Percentiles rank a stretch among this genome's conserved stretches.
Conservation (phyloP, 2,113 vertebrate genomes). For the Bucco capensis region DNA sequence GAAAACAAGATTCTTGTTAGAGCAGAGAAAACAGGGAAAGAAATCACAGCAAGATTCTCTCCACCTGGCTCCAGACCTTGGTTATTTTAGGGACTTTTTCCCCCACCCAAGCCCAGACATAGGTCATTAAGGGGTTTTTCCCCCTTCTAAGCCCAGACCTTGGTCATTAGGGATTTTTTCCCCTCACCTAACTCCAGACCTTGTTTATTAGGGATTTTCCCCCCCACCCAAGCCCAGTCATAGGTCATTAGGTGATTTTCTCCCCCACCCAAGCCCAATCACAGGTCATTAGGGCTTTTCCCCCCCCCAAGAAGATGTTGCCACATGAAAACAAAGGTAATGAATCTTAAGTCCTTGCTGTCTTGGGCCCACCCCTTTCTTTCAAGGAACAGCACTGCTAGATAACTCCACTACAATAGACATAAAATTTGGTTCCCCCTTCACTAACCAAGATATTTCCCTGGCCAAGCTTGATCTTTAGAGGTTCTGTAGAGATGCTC, state of each 20-base stretch:
- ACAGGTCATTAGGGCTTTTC: too few species aligned
- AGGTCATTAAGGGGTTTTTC: not conserved
- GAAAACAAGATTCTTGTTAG: not conserved
- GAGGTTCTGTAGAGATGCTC: not conserved
- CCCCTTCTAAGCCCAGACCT: not conserved
- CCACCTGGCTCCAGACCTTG: not conserved
- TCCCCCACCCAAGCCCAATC: not conserved
- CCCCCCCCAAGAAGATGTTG: not conserved
- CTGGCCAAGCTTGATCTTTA: not conserved
- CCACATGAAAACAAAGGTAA: not conserved
- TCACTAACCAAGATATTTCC: not conserved
- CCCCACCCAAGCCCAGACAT: not conserved
- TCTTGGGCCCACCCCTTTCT: not conserved
- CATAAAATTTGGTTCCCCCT: not conserved
- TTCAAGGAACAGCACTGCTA: not conserved
- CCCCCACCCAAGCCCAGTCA: not conserved
- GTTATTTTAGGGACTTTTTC: not conserved
- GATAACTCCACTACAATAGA: fast-evolving
- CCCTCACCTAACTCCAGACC: not conserved
- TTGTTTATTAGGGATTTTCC: not conserved
- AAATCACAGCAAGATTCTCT: not conserved
- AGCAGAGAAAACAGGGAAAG: not conserved
- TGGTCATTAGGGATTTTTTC: not conserved
- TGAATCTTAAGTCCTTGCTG: not conserved
- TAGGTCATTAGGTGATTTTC: not conserved